Evolutionary conservation across 2,113 vertebrate species (phyloP).

Genomic region (Catagonus wagneri): DNA sequence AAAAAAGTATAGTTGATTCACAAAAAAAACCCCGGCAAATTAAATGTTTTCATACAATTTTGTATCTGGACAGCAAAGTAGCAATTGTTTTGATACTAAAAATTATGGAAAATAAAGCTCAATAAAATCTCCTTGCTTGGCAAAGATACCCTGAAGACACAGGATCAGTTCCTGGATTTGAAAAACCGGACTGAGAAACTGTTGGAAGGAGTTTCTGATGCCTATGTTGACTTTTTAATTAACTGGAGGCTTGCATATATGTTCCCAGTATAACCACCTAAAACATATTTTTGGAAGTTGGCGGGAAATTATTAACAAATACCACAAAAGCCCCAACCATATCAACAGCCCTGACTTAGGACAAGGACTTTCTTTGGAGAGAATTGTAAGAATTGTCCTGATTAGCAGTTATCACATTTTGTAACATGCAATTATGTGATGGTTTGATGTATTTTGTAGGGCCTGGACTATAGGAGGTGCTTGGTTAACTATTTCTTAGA

Average conservation of each 20-base stretch:
- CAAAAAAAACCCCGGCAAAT: too few species aligned
- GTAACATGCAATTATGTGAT: neutral
- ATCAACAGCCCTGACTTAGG: neutral
- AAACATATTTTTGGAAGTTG: neutral
- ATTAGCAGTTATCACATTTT: neutral
- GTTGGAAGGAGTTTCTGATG: neutral
- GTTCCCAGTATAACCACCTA: slow-evolving; percentile 15
- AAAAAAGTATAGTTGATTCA: too few species aligned
- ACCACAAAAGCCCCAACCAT: neutral
- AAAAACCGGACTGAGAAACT: neutral
- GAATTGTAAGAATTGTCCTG: neutral
- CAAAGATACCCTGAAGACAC: neutral
- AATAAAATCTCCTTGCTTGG: neutral
- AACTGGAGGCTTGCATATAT: neutral
- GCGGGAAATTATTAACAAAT: neutral
- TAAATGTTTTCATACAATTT: neutral
- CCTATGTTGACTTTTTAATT: neutral
- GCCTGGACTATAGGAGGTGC: neutral
- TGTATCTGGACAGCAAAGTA: neutral
- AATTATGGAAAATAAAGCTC: neutral
- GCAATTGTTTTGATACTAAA: neutral
- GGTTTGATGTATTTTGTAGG: neutral
- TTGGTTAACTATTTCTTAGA: neutral
- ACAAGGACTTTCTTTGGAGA: neutral
- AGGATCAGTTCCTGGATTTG: neutral